Evolutionary conservation across 2,113 vertebrate genomes (phyloP).

Genomic region (Ameiurus melas): DNA sequence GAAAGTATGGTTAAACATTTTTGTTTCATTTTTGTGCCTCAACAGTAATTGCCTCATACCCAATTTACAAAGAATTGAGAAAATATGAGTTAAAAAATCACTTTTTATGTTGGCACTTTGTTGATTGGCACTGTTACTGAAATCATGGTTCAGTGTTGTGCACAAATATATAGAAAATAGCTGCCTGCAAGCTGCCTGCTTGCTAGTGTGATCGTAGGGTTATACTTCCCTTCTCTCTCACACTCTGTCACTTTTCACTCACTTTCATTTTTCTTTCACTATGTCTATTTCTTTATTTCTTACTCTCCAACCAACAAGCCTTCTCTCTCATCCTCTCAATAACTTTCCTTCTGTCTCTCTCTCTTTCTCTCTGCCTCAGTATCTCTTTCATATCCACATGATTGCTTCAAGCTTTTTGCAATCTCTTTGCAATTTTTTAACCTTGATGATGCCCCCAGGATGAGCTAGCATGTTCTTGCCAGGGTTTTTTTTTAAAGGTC

Average conservation of each 20-base stretch:
- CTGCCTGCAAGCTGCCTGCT: not conserved
- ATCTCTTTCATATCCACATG: constrained; percentile 6
- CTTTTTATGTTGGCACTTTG: not conserved
- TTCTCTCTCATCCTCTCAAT: not conserved
- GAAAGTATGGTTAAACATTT: not conserved
- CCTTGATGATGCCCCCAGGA: constrained; percentile 33
- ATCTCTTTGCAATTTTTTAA: constrained; percentile 28
- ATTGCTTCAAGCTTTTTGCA: constrained; percentile 24
- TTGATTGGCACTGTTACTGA: not conserved
- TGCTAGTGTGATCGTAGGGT: not conserved
- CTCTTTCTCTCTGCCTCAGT: not conserved
- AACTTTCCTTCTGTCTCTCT: not conserved
- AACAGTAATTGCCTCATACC: not conserved
- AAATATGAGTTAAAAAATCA: not conserved
- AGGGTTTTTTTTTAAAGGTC: constrained; percentile 36
- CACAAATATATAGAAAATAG: not conserved
- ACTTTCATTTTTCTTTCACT: not conserved
- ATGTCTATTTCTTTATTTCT: not conserved
- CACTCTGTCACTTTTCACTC: not conserved
- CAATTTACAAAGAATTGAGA: not conserved
- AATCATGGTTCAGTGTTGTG: not conserved
- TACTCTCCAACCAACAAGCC: not conserved
- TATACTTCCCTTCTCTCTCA: not conserved
- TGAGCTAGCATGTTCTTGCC: not conserved
- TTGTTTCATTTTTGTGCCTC: not conserved